Conservation (phyloP, 1,140 invertebrate genomes). For the Drosophila miranda region DNA sequence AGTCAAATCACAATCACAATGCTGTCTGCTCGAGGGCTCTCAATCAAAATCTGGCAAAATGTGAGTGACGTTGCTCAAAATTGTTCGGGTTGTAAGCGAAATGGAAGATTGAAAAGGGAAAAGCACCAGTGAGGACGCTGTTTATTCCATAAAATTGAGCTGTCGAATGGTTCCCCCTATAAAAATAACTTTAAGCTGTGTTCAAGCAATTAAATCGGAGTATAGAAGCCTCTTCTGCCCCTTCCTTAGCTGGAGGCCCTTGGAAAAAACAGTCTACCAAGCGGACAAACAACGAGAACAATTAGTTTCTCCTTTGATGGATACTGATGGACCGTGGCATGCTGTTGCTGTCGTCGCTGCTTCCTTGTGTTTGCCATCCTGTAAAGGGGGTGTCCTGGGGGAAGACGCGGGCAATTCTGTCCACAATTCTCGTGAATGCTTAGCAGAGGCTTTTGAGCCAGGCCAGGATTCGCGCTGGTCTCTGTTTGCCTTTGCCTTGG, state of each 20-base stretch:
- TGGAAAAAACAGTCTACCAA: conserved; percentile 20
- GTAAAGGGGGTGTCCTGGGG: neutral
- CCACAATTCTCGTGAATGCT: neutral
- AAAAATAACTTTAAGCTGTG: conserved; percentile 22
- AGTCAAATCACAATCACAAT: conserved; percentile 75
- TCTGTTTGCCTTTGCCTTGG: conserved; percentile 23
- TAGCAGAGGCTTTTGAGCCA: conserved; percentile 8
- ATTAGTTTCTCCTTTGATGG: conserved; percentile 69
- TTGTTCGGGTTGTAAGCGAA: conserved; percentile 40
- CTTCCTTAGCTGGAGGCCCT: neutral
- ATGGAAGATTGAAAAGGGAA: conserved; percentile 32
- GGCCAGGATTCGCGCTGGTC: conserved; percentile 10
- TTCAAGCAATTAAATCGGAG: conserved; percentile 27
- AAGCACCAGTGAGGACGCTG: conserved; percentile 14
- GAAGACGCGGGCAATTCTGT: too few relatives aligned
- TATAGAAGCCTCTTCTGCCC: neutral
- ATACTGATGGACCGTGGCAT: conserved; percentile 26
- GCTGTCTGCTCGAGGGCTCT: conserved; percentile 54
- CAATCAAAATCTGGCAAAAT: conserved; percentile 70
- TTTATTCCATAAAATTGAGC: conserved; percentile 47
- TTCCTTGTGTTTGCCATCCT: neutral
- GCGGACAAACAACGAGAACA: conserved; percentile 50
- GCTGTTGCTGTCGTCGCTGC: neutral
- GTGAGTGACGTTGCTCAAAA: conserved; percentile 57
- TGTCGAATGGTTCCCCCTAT: conserved; percentile 9